Conservation (phyloP, 2,797 vertebrate genomes). For the Carduelis carduelis region DNA sequence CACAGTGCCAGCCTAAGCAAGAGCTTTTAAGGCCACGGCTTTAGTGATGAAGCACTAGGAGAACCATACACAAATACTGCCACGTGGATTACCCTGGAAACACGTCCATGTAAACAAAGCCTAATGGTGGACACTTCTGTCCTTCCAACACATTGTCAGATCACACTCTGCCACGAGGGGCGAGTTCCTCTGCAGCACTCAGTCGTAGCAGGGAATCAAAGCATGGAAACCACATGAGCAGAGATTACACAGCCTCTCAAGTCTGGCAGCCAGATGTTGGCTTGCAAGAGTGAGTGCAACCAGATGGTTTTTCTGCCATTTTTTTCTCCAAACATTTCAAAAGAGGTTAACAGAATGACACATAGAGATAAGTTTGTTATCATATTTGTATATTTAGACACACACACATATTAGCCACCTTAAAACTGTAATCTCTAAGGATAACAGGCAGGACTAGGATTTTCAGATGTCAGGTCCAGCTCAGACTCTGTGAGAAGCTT, state of each 20-base stretch:
- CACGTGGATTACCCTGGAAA: not conserved
- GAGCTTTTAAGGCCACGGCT: not conserved
- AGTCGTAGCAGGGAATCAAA: not conserved
- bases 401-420: not conserved
- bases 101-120: not conserved
- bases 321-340: not conserved
- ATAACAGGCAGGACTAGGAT: not conserved
- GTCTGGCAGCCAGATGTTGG: constrained; percentile 35
- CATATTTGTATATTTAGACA: not conserved
- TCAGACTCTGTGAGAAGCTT: not conserved
- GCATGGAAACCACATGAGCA: constrained; percentile 7
- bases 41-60: not conserved
- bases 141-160: not conserved
- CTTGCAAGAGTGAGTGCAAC: not conserved
- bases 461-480: not conserved
- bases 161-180: not conserved
- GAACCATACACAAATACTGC: not conserved
- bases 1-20: not conserved
- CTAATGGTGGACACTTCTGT: not conserved
- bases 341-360: not conserved
- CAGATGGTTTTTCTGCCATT: not conserved
- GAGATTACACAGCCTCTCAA: not conserved
- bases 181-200: not conserved
- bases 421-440: not conserved
- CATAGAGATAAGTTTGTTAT: not conserved